Conservation (phyloP, 2,888 invertebrate genomes). For the Athalia cordata region DNA sequence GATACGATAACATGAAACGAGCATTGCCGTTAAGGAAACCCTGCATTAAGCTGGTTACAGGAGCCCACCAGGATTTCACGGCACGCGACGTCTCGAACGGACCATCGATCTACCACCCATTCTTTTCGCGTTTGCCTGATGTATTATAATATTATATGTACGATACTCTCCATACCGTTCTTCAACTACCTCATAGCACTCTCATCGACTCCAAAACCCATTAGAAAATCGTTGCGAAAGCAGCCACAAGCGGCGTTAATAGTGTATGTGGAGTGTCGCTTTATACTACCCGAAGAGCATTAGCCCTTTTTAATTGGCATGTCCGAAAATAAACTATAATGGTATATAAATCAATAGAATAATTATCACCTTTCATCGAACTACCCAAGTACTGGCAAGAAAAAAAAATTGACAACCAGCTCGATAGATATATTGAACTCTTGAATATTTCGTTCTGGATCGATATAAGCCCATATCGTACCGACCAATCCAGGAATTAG, state of each 20-base stretch:
- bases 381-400: no score
- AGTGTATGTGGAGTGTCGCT: no score
- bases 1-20: conserved; percentile 33
- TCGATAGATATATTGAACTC: neutral
- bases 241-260: conserved; percentile 24
- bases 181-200: conserved; percentile 14
- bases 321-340: neutral
- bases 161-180: conserved; percentile 30
- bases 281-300: conserved; percentile 10
- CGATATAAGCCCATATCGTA: neutral
- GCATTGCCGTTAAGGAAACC: conserved; percentile 44
- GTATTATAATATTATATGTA: conserved; percentile 25
- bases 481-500: neutral
- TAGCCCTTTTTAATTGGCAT: conserved; percentile 10
- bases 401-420: neutral
- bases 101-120: conserved; percentile 37
- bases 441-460: no score
- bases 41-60: conserved; percentile 45
- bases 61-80: conserved; percentile 40
- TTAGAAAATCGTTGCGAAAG: neutral
- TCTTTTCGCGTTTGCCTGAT: conserved; percentile 20
- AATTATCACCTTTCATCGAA: no score
- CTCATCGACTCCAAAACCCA: conserved; percentile 25
- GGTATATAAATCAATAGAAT: no score
- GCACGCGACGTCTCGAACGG: conserved; percentile 44